phyloP scores from a whole-genome alignment of 2,113 vertebrate species.

The Dromas ardeola region DNA sequence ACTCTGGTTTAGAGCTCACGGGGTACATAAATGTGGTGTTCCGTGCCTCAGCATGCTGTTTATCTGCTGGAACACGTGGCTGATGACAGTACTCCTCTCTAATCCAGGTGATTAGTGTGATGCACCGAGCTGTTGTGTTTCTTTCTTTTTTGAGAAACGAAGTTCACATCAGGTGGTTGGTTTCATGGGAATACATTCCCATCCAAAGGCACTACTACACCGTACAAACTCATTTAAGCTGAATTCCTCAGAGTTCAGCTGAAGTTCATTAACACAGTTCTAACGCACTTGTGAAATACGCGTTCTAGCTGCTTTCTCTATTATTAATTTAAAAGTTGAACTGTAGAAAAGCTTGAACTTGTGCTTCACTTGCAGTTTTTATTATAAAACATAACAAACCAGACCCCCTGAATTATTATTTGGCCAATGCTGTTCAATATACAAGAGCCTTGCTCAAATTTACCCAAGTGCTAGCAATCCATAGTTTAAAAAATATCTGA shows the following conservation, averaged over 20 bases:
- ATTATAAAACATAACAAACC: neutral
- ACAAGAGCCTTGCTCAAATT: neutral
- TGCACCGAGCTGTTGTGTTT: neutral
- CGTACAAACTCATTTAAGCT: neutral
- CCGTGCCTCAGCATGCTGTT: neutral
- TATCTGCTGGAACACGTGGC: neutral
- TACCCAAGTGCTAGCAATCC: neutral
- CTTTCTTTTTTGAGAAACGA: neutral
- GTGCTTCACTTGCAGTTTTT: neutral
- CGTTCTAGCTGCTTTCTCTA: neutral
- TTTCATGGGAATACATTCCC: neutral
- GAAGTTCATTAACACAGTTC: neutral
- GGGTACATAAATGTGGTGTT: too few species aligned
- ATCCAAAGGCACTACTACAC: neutral
- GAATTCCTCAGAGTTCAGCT: neutral
- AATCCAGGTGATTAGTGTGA: neutral
- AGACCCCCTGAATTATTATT: neutral
- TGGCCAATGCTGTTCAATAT: neutral
- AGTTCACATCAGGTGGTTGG: neutral
- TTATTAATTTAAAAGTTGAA: neutral
- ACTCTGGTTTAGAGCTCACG: neutral
- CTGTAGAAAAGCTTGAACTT: neutral
- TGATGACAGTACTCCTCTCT: neutral
- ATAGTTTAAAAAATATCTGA: neutral
- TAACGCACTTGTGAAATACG: neutral